A percentile compares a stretch with the other conserved stretches of the same genome.
Conservation (phyloP, 37 sponge, comb jelly and placozoan species). For the Eunapius fragilis region DNA sequence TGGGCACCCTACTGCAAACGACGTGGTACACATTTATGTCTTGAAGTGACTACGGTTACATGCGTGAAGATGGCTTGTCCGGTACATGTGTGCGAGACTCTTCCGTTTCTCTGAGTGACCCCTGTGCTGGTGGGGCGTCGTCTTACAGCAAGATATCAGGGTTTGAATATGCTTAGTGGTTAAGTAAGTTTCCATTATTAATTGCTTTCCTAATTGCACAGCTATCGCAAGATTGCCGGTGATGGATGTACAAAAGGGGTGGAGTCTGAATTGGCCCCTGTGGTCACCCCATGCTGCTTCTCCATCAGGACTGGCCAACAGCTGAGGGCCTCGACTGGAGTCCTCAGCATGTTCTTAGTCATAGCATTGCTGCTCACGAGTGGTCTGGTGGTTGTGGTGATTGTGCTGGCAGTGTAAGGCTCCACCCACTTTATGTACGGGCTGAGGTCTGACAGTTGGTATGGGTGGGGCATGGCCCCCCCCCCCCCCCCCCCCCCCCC, state of each 20-base stretch:
- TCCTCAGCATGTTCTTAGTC: not conserved
- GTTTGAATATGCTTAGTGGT: not conserved
- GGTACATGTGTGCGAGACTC: slow-evolving; percentile 59
- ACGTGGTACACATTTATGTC: not conserved
- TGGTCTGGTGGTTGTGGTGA: not conserved
- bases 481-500: no score
- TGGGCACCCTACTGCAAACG: slow-evolving; percentile 1
- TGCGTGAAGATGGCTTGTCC: slow-evolving; percentile 12
- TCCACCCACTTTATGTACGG: not conserved
- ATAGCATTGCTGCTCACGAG: not conserved
- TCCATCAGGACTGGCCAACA: not conserved
- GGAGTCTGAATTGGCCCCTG: slow-evolving; percentile 16
- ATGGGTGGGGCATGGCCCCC: not conserved
- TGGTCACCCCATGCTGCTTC: slow-evolving; percentile 6
- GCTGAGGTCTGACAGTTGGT: not conserved
- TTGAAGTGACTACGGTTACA: slow-evolving; percentile 70
- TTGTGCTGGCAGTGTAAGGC: not conserved
- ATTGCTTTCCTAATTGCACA: not conserved
- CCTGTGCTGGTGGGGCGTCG: not conserved
- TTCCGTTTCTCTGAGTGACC: slow-evolving; percentile 3
- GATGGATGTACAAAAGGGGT: slow-evolving; percentile 67
- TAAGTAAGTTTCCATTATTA: not conserved
- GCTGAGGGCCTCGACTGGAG: not conserved
- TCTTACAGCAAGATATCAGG: slow-evolving; percentile 15
- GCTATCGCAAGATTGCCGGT: slow-evolving; percentile 77